These are phyloP conservation scores for Hephaestus fuliginosus DNA, from an alignment of 2,797 vertebrate species.

Conservation along the genomic window DNA sequence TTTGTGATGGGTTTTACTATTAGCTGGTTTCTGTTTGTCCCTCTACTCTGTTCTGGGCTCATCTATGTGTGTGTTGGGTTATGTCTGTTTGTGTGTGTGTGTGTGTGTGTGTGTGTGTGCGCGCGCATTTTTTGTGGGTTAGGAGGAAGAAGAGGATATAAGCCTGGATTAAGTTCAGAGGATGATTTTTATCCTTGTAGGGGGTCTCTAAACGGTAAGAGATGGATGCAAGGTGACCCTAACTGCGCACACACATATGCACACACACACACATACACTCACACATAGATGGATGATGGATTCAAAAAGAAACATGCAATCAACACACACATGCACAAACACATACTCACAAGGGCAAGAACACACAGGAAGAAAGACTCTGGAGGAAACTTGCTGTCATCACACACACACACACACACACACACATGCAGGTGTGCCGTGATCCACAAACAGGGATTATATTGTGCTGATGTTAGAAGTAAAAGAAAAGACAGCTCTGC, in stretches of 20 bases:
- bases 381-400: conserved; percentile 54
- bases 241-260: conserved; percentile 65
- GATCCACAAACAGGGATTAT: conserved; percentile 80
- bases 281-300: conserved; percentile 21
- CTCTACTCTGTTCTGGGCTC: conserved; percentile 39
- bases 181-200: conserved; percentile 85
- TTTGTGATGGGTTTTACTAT: conserved; percentile 56
- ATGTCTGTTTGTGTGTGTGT: conserved; percentile 20
- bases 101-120: conserved; percentile 22
- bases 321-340: conserved; percentile 50
- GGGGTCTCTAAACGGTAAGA: conserved; percentile 84
- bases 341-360: conserved; percentile 43
- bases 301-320: conserved; percentile 51
- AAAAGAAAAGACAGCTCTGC: conserved; percentile 68
- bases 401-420: conserved; percentile 45
- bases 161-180: conserved; percentile 86
- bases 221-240: conserved; percentile 86
- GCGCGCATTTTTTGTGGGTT: conserved; percentile 56
- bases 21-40: conserved; percentile 21
- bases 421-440: conserved; percentile 68
- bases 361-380: conserved; percentile 39
- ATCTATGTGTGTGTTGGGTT: conserved; percentile 28
- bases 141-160: conserved; percentile 80
- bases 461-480: conserved; percentile 82
- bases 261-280: conserved; percentile 30